Evolutionary conservation across 2,888 invertebrate genomes (phyloP), one percentile per base, ranked within the genome.

Genomic region (Drosophila putrida): DNA sequence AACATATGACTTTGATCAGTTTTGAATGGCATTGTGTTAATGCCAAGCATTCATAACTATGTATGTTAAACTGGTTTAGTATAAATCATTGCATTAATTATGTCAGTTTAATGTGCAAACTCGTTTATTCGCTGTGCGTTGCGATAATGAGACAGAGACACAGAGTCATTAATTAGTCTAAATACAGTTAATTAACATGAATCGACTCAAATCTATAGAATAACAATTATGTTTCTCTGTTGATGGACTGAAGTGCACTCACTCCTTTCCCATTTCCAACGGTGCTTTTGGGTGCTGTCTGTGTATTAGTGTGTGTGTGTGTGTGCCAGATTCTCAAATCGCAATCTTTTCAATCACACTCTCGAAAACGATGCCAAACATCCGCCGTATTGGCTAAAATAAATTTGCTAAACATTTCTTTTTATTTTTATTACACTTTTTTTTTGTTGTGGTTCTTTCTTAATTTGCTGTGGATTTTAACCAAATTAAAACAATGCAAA

Each of bases 361-460:
- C 55, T 36, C 38, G 13, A 59, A 74, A 82, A 71, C 57, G 68
- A 82, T 80, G 81, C 83, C 86, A 85, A 82, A 77, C 83, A 85
- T 85, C 80, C 78, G 80, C 38, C 64, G 67, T 51, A 60, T 44
- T 54, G 43, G 53, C 46, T 49, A 13, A 70, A 65, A 70, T 55
- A 59, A 61, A 75, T 69, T 75, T 64, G 64, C 61, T 70, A 38
- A 58, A 62, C 64, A 61, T 57, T 44, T 54, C 20, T 20, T 20
- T 20, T 20, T 20, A 20, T 20, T 20, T 20, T 20, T 1, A 20
- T 20, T 20, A 20, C 20, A 20, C 0, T 54, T 57, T 33, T 33
- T 6, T 33, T 13, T 15, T 8, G 13, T 38, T 15, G 31, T 46
- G 39, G n/a, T 60, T 51, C 15, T 38, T 36, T 15, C 58, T 39